Conservation (phyloP, 2,888 invertebrate species). For the Apamea monoglypha region DNA sequence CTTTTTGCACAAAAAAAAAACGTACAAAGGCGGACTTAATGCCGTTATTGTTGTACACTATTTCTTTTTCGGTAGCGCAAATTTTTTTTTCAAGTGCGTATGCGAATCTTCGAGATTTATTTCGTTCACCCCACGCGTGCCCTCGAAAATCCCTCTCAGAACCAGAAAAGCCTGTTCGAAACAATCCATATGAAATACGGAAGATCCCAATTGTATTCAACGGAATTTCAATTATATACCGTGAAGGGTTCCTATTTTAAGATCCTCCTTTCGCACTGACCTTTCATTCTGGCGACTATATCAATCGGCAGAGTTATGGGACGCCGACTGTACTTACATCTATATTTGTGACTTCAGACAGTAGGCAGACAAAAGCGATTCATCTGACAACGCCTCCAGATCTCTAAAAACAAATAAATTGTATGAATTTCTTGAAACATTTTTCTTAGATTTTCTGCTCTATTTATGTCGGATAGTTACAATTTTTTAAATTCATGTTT, state of each 20-base stretch:
- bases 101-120: constrained; percentile 35
- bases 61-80: background rate
- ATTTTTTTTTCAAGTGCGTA: background rate
- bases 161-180: constrained; percentile 45
- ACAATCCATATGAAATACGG: constrained; percentile 60
- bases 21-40: too few species aligned
- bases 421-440: constrained; percentile 17
- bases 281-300: constrained; percentile 60
- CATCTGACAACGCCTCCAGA: constrained; percentile 34
- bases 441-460: constrained; percentile 6
- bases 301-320: constrained; percentile 50
- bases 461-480: constrained; percentile 12
- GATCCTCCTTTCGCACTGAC: constrained; percentile 62
- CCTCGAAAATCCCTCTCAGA: constrained; percentile 47
- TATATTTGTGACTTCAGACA: constrained; percentile 50
- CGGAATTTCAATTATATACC: constrained; percentile 65
- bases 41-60: background rate
- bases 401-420: constrained; percentile 40
- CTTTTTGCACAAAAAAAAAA: too few species aligned
- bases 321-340: constrained; percentile 28
- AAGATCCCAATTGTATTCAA: constrained; percentile 56
- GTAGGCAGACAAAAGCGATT: constrained; percentile 44
- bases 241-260: constrained; percentile 63
- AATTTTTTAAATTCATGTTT: background rate
- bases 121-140: constrained; percentile 38